Conservation (phyloP, 2,797 vertebrate species). For the Parauchenoglanis ngamensis region DNA sequence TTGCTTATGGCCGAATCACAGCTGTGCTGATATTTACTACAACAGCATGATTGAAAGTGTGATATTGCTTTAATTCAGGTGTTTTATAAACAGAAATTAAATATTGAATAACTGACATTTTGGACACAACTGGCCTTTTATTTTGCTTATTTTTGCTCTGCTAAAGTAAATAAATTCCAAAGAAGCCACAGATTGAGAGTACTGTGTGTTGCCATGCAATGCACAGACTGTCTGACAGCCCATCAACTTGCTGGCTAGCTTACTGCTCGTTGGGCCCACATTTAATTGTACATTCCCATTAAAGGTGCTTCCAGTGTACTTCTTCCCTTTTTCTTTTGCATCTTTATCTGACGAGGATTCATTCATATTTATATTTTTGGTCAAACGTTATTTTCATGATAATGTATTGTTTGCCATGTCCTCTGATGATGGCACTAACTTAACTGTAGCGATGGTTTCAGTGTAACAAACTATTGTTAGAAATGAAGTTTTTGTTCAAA, state of each 20-base stretch:
- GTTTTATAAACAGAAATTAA: too few species aligned
- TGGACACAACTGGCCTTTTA: too few species aligned
- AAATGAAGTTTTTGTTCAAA: neutral
- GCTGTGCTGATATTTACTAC: neutral
- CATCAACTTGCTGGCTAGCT: neutral
- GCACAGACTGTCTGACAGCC: neutral
- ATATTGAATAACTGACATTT: too few species aligned
- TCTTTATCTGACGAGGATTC: too few species aligned
- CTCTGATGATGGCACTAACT: too few species aligned
- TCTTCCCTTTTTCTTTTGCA: too few species aligned
- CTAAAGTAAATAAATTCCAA: neutral
- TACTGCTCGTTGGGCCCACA: neutral
- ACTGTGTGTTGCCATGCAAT: neutral
- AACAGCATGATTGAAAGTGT: neutral
- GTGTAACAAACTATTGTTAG: neutral
- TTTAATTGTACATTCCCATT: neutral
- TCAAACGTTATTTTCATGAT: neutral
- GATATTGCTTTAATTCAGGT: too few species aligned
- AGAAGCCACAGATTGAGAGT: neutral
- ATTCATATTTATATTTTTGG: too few species aligned
- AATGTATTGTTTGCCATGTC: too few species aligned
- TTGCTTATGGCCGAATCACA: neutral
- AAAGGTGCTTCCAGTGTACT: neutral
- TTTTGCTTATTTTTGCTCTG: too few species aligned
- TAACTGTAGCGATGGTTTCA: too few species aligned